phyloP scores from a whole-genome alignment of 2,888 invertebrate genomes.

The Diarsia rubi region DNA sequence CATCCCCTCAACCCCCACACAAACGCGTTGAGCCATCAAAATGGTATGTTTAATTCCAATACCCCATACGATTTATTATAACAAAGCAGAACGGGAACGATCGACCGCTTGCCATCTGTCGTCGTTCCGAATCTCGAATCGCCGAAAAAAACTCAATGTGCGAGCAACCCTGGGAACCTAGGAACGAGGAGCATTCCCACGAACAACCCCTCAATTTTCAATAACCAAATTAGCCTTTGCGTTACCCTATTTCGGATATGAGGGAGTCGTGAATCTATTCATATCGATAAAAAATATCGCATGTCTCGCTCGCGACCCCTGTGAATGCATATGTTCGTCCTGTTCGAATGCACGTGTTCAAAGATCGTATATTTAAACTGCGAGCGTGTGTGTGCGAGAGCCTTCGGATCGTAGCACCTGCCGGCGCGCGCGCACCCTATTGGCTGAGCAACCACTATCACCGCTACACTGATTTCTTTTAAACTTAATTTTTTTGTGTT shows the following conservation, averaged over 20 bases:
- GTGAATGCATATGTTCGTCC: constrained; percentile 82
- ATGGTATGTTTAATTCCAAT: constrained; percentile 90
- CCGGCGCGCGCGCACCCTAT: constrained; percentile 87
- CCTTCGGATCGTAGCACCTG: constrained; percentile 86
- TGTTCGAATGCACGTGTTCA: constrained; percentile 91
- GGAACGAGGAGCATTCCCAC: constrained; percentile 92
- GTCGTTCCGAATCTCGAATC: constrained; percentile 89
- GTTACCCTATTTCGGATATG: constrained; percentile 91
- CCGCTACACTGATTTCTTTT: constrained; percentile 91
- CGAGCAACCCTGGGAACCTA: constrained; percentile 92
- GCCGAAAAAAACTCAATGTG: constrained; percentile 90
- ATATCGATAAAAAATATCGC: constrained; percentile 87
- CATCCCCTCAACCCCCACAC: constrained; percentile 83
- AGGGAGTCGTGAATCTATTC: constrained; percentile 91
- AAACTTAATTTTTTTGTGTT: constrained; percentile 87
- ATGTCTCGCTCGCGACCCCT: constrained; percentile 77
- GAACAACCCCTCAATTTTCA: constrained; percentile 91
- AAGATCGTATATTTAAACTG: constrained; percentile 86
- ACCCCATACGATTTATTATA: constrained; percentile 89
- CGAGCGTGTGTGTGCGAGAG: constrained; percentile 84
- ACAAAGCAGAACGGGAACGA: constrained; percentile 88
- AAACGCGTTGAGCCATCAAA: constrained; percentile 88
- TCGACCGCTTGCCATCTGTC: constrained; percentile 90
- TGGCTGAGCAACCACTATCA: constrained; percentile 87
- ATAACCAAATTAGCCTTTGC: constrained; percentile 92